Conservation (phyloP, 2,113 vertebrate species). For the Pycnonotus jocosus region DNA sequence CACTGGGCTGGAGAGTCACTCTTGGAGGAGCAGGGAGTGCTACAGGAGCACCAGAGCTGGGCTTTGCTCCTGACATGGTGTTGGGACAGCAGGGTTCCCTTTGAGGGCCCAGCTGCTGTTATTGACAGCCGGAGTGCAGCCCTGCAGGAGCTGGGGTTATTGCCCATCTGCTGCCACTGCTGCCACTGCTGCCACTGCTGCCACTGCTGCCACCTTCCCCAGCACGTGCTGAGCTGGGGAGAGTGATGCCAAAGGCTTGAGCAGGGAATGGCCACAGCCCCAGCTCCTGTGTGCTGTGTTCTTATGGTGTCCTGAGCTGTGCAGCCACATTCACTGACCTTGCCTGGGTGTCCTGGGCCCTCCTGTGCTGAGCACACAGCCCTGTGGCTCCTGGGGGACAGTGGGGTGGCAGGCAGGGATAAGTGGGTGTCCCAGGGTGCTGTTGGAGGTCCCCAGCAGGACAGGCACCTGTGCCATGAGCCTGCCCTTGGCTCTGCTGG, state of each 20-base stretch:
- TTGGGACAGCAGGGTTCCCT: background rate
- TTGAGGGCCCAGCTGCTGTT: background rate
- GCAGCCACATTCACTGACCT: background rate
- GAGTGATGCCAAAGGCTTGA: background rate
- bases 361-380: rapidly evolving
- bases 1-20: background rate
- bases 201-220: rapidly evolving
- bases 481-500: background rate
- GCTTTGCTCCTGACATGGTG: background rate
- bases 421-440: background rate
- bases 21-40: background rate
- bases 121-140: rapidly evolving
- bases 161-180: rapidly evolving
- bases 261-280: background rate
- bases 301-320: rapidly evolving
- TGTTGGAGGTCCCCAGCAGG: background rate
- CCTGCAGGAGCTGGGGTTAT: too few relatives aligned
- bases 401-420: rapidly evolving
- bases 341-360: rapidly evolving
- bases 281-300: background rate
- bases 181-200: background rate
- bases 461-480: rapidly evolving
- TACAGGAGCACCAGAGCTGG: background rate
- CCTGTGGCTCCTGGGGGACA: too few relatives aligned
- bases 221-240: rapidly evolving